A percentile compares a stretch with the other conserved stretches of the same genome.
Evolutionary conservation across 2,797 vertebrate species (phyloP).

Genomic region (Tolypeutes matacus): DNA sequence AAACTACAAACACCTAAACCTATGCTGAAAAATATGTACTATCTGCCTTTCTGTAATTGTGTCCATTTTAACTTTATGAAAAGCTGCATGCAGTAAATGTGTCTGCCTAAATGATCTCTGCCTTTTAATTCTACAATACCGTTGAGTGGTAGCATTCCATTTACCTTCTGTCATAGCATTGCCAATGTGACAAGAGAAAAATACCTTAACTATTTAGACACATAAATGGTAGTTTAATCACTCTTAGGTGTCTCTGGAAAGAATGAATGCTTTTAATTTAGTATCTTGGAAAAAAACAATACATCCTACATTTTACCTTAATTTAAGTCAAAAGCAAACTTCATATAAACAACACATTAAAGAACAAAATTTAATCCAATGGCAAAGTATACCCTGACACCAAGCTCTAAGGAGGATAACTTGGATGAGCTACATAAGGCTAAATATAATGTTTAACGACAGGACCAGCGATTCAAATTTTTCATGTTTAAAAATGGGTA

Average conservation of each 20-base stretch:
- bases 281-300: background rate
- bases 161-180: background rate
- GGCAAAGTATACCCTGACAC: background rate
- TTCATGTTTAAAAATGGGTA: background rate
- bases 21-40: constrained; percentile 52
- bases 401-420: background rate
- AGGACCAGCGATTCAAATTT: background rate
- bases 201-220: constrained; percentile 39
- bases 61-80: constrained; percentile 41
- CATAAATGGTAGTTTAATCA: constrained; percentile 39
- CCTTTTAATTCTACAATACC: constrained; percentile 25
- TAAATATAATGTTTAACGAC: background rate
- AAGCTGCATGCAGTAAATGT: constrained; percentile 20
- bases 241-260: background rate
- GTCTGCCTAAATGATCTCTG: constrained; percentile 51
- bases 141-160: background rate
- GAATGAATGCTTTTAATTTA: constrained; percentile 30
- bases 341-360: background rate
- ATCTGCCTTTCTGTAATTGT: constrained; percentile 10
- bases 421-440: background rate
- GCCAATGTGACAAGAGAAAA: constrained; percentile 49
- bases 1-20: constrained; percentile 28
- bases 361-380: background rate
- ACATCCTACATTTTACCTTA: constrained; percentile 10
- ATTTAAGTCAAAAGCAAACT: constrained; percentile 26